These are phyloP conservation scores for Limnothrissa miodon DNA, from an alignment of 2,113 vertebrate genomes.

Conservation along the genomic window DNA sequence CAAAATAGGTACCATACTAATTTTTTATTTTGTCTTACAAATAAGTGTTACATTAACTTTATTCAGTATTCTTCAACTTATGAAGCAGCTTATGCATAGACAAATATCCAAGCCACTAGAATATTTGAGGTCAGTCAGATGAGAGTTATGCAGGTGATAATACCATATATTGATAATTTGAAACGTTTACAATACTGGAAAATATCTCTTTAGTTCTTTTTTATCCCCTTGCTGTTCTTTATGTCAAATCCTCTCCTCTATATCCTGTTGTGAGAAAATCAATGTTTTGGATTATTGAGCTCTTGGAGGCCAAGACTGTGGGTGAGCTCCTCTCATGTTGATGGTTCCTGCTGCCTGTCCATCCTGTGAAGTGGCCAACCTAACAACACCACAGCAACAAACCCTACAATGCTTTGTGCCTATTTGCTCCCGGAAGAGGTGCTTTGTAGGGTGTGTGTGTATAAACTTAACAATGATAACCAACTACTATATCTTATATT, in stretches of 20 bases:
- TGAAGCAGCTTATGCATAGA: too few relatives aligned
- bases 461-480: background rate
- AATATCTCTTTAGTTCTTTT: background rate
- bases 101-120: too few relatives aligned
- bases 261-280: slow-evolving; percentile 32
- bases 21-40: too few relatives aligned
- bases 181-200: background rate
- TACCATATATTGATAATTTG: background rate
- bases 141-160: too few relatives aligned
- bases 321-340: slow-evolving; percentile 33
- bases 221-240: slow-evolving; percentile 10
- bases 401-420: slow-evolving; percentile 2
- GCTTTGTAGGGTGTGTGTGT: background rate
- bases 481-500: background rate
- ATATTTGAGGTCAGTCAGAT: too few relatives aligned
- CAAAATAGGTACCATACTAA: too few relatives aligned
- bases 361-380: slow-evolving; percentile 37
- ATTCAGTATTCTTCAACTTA: too few relatives aligned
- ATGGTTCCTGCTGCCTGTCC: background rate
- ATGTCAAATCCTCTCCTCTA: slow-evolving; percentile 9
- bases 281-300: slow-evolving; percentile 44
- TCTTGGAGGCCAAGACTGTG: slow-evolving; percentile 11
- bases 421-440: background rate
- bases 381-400: slow-evolving; percentile 36
- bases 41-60: too few relatives aligned